Conservation (phyloP, 2,113 vertebrate genomes). For the Acrocephalus arundinaceus region DNA sequence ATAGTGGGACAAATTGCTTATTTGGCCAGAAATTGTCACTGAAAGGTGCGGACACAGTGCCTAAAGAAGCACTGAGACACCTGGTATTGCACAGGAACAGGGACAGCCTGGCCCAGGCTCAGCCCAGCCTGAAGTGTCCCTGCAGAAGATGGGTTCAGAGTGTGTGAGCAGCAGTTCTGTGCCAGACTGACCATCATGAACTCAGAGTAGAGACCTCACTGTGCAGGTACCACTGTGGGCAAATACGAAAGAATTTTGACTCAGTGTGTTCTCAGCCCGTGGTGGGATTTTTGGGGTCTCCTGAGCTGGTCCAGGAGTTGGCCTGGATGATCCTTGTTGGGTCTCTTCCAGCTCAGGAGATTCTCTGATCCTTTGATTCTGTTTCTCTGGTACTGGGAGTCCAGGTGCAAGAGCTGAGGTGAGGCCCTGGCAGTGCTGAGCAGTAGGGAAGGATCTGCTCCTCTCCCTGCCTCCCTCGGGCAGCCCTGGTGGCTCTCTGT, state of each 20-base stretch:
- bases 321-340: background rate
- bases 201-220: background rate
- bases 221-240: background rate
- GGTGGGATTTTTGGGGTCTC: background rate
- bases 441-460: background rate
- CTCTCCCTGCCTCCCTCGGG: background rate
- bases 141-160: background rate
- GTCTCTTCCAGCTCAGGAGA: background rate
- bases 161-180: background rate
- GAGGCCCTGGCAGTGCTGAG: background rate
- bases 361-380: background rate
- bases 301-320: background rate
- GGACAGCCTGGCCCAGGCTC: background rate
- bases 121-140: background rate
- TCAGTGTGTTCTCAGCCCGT: accelerated
- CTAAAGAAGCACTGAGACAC: background rate
- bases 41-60: background rate
- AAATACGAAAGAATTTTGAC: background rate
- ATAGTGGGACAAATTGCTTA: background rate
- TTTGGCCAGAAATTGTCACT: background rate
- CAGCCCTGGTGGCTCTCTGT: background rate
- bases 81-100: background rate
- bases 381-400: background rate
- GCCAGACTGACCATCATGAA: background rate
- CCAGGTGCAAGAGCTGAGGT: background rate